These are phyloP conservation scores for Neotoxoptera formosana DNA, from an alignment of 1,140 invertebrate genomes.

Conservation along the genomic window DNA sequence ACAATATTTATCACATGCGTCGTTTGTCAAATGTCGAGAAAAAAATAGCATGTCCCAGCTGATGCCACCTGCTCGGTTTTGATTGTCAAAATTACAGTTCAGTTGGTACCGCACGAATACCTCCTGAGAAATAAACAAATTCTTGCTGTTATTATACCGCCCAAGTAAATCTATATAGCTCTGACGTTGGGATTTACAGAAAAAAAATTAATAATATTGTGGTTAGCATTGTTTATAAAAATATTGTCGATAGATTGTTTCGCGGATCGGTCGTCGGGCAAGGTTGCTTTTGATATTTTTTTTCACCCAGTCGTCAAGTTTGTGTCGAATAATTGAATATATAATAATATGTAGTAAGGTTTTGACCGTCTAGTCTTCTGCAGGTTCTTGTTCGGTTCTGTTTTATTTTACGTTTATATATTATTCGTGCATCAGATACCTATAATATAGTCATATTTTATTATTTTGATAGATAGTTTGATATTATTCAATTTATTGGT, in stretches of 20 bases:
- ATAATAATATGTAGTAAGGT: neutral
- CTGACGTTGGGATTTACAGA: no score
- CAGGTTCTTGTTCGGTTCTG: neutral
- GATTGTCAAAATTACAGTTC: no score
- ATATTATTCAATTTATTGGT: neutral
- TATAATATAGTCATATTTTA: neutral
- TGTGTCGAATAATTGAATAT: neutral
- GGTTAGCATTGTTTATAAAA: no score
- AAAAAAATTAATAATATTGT: no score
- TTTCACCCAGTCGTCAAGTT: neutral
- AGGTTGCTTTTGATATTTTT: neutral
- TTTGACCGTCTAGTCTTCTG: neutral
- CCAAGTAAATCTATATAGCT: no score
- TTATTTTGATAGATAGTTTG: neutral
- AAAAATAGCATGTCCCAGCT: no score
- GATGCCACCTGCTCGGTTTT: rapidly evolving
- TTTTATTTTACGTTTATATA: neutral
- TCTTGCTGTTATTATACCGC: no score
- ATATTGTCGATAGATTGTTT: no score
- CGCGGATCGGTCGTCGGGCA: no score
- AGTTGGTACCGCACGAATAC: no score
- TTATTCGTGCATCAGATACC: neutral
- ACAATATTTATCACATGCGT: neutral
- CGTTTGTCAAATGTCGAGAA: no score
- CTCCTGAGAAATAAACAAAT: no score